These are phyloP conservation scores for Altica lythri DNA, from an alignment of 2,888 invertebrate species.

Conservation along the genomic window DNA sequence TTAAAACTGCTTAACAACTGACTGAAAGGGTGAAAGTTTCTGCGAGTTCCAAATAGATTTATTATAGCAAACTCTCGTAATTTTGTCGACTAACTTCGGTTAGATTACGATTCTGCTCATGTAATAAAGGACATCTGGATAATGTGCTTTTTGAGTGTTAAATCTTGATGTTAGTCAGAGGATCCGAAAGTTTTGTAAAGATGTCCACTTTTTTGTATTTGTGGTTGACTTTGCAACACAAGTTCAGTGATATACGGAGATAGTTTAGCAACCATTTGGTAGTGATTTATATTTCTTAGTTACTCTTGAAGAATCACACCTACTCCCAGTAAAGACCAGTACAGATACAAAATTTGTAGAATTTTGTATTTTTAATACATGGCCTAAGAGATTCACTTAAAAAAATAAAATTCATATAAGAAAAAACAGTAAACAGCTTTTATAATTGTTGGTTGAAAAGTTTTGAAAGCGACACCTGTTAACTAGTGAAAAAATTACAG, in stretches of 20 bases:
- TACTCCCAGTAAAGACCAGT: background rate
- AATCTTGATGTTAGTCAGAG: conserved; percentile 39
- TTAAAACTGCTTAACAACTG: conserved; percentile 3
- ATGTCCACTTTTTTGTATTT: conserved; percentile 29
- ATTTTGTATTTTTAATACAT: too few species aligned
- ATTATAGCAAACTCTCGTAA: conserved; percentile 43
- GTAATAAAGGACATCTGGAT: conserved; percentile 46
- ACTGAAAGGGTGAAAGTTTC: conserved; percentile 33
- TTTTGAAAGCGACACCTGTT: too few species aligned
- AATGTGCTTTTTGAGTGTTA: conserved; percentile 43
- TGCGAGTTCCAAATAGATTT: conserved; percentile 35
- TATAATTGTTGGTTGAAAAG: too few species aligned
- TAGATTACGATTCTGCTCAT: conserved; percentile 38
- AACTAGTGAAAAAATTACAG: too few species aligned
- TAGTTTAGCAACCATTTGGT: conserved; percentile 4
- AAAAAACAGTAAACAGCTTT: too few species aligned
- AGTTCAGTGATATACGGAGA: conserved; percentile 20
- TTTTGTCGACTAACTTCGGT: conserved; percentile 39
- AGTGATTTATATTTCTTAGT: conserved; percentile 4
- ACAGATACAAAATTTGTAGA: too few species aligned
- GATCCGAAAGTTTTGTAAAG: conserved; percentile 28
- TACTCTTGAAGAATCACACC: background rate
- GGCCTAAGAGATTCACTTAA: background rate
- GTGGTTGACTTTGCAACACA: conserved; percentile 25
- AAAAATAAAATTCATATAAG: too few species aligned